These are phyloP conservation scores for Siniperca scherzeri DNA, from an alignment of 2,797 vertebrate species.

Conservation along the genomic window DNA sequence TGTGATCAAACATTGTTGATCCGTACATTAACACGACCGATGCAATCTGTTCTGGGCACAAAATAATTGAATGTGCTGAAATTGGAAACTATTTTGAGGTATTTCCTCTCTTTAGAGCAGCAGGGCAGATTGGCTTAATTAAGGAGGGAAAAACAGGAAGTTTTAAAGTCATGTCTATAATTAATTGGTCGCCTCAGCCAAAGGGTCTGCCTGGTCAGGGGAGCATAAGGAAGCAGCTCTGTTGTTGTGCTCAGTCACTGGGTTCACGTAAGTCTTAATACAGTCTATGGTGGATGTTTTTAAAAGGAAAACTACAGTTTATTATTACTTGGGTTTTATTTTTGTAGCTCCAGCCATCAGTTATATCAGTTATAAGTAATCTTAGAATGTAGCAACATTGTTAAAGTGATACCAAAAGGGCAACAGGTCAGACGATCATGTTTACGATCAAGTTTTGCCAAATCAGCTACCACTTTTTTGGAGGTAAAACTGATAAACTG, in stretches of 20 bases:
- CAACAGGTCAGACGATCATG: not conserved
- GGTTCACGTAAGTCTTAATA: conserved; percentile 54
- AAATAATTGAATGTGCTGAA: conserved; percentile 88
- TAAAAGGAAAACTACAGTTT: conserved; percentile 37
- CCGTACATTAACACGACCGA: conserved; percentile 82
- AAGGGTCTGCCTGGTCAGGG: conserved; percentile 83
- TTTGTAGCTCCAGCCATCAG: conserved; percentile 4
- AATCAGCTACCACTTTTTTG: not conserved
- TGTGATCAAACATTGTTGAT: conserved; percentile 86
- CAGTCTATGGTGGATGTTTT: conserved; percentile 19
- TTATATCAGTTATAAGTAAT: not conserved
- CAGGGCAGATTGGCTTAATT: conserved; percentile 87
- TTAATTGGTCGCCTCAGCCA: conserved; percentile 87
- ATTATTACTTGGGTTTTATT: conserved; percentile 4
- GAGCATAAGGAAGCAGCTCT: conserved; percentile 75
- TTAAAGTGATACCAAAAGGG: not conserved
- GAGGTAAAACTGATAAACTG: not conserved
- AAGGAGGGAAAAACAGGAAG: conserved; percentile 89
- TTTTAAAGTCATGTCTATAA: conserved; percentile 88
- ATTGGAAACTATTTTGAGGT: conserved; percentile 86
- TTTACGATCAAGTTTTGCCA: not conserved
- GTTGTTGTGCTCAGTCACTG: conserved; percentile 65
- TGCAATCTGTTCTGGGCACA: conserved; percentile 82
- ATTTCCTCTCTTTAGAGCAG: conserved; percentile 86
- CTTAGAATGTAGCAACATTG: not conserved